Percentiles rank a stretch among this genome's conserved stretches.
phyloP scores from a whole-genome alignment of 2,113 vertebrate species.

The Illadopsis cleaveri region DNA sequence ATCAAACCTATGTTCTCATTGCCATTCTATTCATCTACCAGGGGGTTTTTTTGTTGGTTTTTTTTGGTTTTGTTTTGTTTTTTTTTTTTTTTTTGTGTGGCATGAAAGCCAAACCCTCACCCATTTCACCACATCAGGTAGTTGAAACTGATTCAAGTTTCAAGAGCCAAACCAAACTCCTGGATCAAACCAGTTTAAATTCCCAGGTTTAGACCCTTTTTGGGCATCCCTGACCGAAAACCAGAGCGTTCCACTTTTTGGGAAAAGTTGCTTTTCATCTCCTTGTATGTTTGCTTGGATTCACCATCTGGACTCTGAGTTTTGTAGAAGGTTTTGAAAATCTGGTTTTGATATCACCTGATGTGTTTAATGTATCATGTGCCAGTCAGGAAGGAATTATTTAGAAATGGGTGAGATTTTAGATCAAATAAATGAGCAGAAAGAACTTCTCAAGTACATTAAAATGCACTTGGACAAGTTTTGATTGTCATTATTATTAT shows the following conservation, averaged over 20 bases:
- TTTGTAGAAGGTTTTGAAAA: neutral
- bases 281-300: neutral
- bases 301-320: neutral
- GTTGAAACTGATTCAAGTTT: neutral
- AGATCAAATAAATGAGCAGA: neutral
- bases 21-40: neutral
- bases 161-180: neutral
- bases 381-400: neutral
- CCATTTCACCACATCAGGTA: fast-evolving
- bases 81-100: neutral
- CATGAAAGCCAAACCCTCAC: neutral
- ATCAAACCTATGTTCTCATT: neutral
- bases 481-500: neutral
- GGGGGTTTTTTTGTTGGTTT: too few relatives aligned
- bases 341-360: neutral
- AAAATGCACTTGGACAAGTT: neutral
- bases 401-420: neutral
- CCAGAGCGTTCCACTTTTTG: fast-evolving
- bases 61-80: too few relatives aligned
- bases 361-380: neutral
- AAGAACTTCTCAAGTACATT: neutral
- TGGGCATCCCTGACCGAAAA: too few relatives aligned
- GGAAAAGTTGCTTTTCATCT: neutral
- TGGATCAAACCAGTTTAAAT: neutral
- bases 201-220: neutral